Conservation (phyloP, 2,113 vertebrate genomes). For the Sphaerodactylus townsendi region DNA sequence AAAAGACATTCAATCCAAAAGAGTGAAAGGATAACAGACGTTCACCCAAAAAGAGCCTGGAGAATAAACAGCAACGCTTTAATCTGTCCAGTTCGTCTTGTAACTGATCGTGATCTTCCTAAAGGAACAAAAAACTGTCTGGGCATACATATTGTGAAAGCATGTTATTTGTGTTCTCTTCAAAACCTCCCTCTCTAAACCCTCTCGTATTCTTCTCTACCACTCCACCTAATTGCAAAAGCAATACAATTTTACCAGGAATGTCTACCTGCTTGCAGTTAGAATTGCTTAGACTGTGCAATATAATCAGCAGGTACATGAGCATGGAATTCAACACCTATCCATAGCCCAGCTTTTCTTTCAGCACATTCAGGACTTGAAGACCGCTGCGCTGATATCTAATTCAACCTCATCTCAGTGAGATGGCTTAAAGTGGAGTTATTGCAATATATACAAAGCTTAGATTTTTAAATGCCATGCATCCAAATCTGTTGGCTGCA, state of each 20-base stretch:
- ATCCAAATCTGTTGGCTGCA: neutral
- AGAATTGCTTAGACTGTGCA: neutral
- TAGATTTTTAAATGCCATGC: too few relatives aligned
- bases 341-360: neutral
- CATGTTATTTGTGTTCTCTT: neutral
- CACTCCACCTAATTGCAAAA: neutral
- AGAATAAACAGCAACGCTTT: neutral
- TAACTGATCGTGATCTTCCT: neutral
- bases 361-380: neutral
- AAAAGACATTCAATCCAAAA: neutral
- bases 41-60: neutral
- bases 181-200: neutral
- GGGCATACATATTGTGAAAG: fast-evolving
- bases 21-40: neutral
- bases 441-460: neutral
- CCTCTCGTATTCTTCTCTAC: too few relatives aligned
- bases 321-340: neutral
- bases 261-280: neutral
- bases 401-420: neutral
- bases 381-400: neutral
- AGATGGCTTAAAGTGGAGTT: neutral
- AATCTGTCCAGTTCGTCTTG: neutral
- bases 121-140: too few relatives aligned
- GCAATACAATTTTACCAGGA: neutral
- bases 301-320: neutral